Percentiles rank a stretch among this genome's conserved stretches.
phyloP scores from a whole-genome alignment of 1,140 invertebrate species.

The Ceratosolen solmsi region DNA sequence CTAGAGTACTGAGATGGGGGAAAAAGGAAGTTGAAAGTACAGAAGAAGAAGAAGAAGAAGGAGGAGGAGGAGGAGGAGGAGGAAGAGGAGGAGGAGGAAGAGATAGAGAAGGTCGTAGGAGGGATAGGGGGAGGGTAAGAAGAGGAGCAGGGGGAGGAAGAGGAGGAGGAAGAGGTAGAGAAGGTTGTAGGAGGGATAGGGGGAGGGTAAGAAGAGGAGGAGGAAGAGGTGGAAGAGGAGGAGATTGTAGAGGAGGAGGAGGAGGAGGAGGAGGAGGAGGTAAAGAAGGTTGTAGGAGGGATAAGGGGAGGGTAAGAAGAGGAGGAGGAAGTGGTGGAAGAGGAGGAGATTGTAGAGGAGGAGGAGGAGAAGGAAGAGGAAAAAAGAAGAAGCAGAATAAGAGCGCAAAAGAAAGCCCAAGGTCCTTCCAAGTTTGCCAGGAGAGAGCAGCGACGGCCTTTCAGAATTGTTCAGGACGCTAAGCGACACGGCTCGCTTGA shows the following conservation, averaged over 20 bases:
- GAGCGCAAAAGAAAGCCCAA: background rate
- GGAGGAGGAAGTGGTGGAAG: background rate
- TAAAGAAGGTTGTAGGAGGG: background rate
- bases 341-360: background rate
- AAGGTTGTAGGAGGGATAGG: too few species aligned
- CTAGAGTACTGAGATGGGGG: background rate
- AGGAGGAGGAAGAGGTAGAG: too few species aligned
- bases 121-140: too few species aligned
- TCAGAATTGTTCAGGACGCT: background rate
- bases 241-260: background rate
- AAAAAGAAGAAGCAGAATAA: background rate
- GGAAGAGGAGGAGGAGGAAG: too few species aligned
- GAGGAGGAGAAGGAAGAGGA: background rate
- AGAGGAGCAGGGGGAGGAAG: too few species aligned
- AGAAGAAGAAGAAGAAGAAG: too few species aligned
- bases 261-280: background rate
- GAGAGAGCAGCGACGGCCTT: background rate
- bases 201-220: too few species aligned
- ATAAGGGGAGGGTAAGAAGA: background rate
- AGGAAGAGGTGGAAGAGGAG: background rate
- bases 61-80: too few species aligned
- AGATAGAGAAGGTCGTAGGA: too few species aligned
- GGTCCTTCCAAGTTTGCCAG: slow-evolving; percentile 9
- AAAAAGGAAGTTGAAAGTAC: background rate
- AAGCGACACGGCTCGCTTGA: background rate